Conservation (phyloP, 2,113 vertebrate species). For the Pelecanus crispus region DNA sequence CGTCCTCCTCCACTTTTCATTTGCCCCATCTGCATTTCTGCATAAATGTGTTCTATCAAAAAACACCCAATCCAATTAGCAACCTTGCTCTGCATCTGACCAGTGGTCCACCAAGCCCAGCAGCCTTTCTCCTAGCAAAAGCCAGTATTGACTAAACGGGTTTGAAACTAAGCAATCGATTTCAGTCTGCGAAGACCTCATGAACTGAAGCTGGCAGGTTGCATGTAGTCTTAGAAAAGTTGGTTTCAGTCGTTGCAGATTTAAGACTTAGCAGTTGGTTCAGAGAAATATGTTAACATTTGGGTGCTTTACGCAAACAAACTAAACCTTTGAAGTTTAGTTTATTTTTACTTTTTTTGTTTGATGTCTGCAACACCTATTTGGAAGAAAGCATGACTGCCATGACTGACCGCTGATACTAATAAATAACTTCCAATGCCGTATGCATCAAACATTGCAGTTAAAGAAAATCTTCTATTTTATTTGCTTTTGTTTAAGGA, state of each 20-base stretch:
- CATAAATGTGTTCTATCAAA: background rate
- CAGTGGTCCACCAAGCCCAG: background rate
- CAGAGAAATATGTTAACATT: background rate
- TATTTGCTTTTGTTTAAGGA: background rate
- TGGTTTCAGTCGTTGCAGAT: background rate
- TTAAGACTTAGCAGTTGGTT: background rate
- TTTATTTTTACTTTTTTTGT: background rate
- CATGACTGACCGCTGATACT: background rate
- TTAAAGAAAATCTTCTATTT: background rate
- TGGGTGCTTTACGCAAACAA: background rate
- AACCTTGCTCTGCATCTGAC: background rate
- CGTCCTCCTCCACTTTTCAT: background rate
- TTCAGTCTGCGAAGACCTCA: background rate
- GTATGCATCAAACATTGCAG: background rate
- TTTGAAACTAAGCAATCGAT: conserved; percentile 14
- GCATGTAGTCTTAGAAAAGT: background rate
- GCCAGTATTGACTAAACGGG: background rate
- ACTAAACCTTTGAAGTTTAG: background rate
- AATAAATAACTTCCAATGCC: background rate
- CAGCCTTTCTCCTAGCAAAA: background rate
- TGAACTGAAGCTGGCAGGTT: background rate
- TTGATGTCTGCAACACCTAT: background rate
- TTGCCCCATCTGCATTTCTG: background rate
- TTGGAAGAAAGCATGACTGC: background rate
- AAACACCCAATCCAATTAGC: background rate